Base-by-base conservation (phyloP, 2,888 invertebrate genomes). In the Netelia inedita region DNA sequence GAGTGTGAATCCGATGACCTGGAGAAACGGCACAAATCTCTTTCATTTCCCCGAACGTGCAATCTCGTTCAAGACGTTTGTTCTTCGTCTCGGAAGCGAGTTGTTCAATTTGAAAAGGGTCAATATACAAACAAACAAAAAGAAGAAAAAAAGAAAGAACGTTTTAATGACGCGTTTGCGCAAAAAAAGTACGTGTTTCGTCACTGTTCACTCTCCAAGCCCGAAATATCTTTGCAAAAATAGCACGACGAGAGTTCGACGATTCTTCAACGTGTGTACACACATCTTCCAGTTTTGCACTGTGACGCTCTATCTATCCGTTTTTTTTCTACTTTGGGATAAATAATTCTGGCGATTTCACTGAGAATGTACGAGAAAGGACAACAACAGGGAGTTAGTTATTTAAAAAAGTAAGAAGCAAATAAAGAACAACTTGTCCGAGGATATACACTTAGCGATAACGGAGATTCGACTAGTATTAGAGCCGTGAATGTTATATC, bases 221-320 rank as follows among this genome's bases (percentile, higher is more conserved):
- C 43, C 23, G 50, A 82, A 85, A 74, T 79, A 79, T 81, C 78
- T 75, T 41, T 53, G 79, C 80, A 65, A 80, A 79, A 82, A 78
- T 82, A 83, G 61, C 80, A 80, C 55, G 69, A 63, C 69, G 76
- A 28, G 55, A 61, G 61, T 82, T 23, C 59, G 65, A 57, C 66
- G 57, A 21, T 72, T 50, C 63, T 74, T 71, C 68, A 68, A 81
- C 81, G 73, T 74, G 73, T 74, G 73, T 79, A 74, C 59, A 78
- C 78, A 73, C 16, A 79, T 69, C 73, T 66, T 82, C 69, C 65
- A 82, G 69, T 80, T 80, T 79, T 50, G 28, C 68, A 69, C 65
- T 79, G 55, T 21, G 74, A 71, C 69, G 57, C 76, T 78, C 63
- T 53, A 21, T 16, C 63, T 69, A 53, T 50, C 59, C 53, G 63